Evolutionary conservation across 2,888 invertebrate genomes (phyloP).

Genomic region (Arge pagana): DNA sequence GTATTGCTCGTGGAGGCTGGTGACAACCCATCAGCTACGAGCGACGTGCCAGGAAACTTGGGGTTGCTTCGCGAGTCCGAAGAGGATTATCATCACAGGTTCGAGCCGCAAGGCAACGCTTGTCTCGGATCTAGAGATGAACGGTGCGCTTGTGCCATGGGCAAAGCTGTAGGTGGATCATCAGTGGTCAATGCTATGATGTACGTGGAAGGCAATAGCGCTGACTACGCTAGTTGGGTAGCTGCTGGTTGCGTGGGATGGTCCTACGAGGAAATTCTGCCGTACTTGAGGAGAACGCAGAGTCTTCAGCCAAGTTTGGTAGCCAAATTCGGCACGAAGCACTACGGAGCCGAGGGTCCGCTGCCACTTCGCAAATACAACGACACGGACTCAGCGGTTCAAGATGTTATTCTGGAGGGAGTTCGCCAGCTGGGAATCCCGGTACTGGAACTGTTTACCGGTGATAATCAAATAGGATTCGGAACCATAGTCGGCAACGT

Average conservation of each 20-base stretch:
- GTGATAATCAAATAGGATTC: too few relatives aligned
- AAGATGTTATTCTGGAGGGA: conserved; percentile 81
- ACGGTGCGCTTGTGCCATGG: conserved; percentile 50
- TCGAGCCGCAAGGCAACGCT: conserved; percentile 70
- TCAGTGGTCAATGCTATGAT: conserved; percentile 61
- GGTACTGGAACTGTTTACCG: too few relatives aligned
- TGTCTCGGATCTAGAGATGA: conserved; percentile 55
- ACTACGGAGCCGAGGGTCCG: conserved; percentile 83
- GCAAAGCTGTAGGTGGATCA: conserved; percentile 58
- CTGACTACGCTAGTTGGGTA: conserved; percentile 60
- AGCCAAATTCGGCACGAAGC: conserved; percentile 75
- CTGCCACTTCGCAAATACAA: conserved; percentile 82
- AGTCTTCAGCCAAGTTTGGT: conserved; percentile 82
- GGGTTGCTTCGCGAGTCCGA: conserved; percentile 78
- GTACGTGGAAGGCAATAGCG: conserved; percentile 59
- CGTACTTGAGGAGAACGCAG: conserved; percentile 66
- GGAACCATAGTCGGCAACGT: too few relatives aligned
- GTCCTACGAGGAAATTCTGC: conserved; percentile 46
- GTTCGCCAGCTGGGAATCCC: conserved; percentile 84
- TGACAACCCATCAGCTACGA: conserved; percentile 83
- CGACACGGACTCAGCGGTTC: conserved; percentile 78
- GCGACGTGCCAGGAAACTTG: conserved; percentile 80
- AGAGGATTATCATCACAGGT: conserved; percentile 87
- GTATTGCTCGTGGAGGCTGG: conserved; percentile 79
- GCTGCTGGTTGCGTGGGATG: conserved; percentile 57